phyloP scores from a whole-genome alignment of 2,888 invertebrate genomes.

The Drosophila vallismaia region DNA sequence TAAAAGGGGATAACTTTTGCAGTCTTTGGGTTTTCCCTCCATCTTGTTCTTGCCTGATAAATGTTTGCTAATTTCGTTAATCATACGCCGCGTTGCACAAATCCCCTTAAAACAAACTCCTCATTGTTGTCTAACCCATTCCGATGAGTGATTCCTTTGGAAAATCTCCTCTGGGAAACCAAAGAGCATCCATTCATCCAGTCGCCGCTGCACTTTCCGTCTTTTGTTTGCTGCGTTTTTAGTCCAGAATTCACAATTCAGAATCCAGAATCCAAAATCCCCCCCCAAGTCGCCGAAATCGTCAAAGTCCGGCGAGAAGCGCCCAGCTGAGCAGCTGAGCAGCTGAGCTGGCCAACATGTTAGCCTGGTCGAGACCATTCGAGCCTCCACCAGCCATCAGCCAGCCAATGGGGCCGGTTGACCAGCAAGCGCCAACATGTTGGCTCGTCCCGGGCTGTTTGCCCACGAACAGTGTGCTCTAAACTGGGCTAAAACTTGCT shows the following conservation, averaged over 20 bases:
- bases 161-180: slow-evolving; percentile 3
- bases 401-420: slow-evolving; percentile 16
- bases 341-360: slow-evolving; percentile 57
- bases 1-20: not conserved
- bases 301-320: not conserved
- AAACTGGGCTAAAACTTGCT: not conserved
- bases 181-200: slow-evolving; percentile 2
- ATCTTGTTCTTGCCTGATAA: slow-evolving; percentile 30
- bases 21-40: not conserved
- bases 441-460: slow-evolving; percentile 45
- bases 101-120: slow-evolving; percentile 7
- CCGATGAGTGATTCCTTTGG: slow-evolving; percentile 37
- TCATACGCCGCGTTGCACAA: slow-evolving; percentile 68
- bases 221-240: slow-evolving; percentile 1
- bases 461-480: slow-evolving; percentile 8
- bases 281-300: not conserved
- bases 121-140: slow-evolving; percentile 54
- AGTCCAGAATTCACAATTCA: not conserved
- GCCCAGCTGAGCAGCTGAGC: no score
- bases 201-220: slow-evolving; percentile 2
- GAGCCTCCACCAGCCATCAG: not conserved
- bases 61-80: slow-evolving; percentile 63
- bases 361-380: slow-evolving; percentile 26
- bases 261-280: no score
- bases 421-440: slow-evolving; percentile 52